phyloP scores from a whole-genome alignment of 2,113 vertebrate species.

The Pogonocichla stellata region DNA sequence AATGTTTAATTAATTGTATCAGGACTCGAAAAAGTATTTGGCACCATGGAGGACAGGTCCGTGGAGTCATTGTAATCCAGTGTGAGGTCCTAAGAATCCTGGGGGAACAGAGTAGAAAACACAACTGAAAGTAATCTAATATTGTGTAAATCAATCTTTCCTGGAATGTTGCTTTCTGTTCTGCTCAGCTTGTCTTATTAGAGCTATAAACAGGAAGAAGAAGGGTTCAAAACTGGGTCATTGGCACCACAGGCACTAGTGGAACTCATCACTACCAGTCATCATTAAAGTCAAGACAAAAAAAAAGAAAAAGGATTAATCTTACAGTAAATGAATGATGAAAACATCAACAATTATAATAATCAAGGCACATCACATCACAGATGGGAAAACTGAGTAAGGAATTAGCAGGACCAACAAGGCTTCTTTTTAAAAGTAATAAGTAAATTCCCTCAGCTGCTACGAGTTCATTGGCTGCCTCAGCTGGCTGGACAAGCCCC shows the following conservation, averaged over 20 bases:
- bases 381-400: neutral
- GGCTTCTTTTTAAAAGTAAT: neutral
- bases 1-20: neutral
- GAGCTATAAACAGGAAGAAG: constrained; percentile 36
- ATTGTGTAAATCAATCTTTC: constrained; percentile 8
- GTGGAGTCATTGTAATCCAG: neutral
- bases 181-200: neutral
- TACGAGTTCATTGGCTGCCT: neutral
- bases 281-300: neutral
- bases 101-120: neutral
- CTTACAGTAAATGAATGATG: neutral
- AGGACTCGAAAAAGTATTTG: neutral
- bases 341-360: neutral
- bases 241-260: neutral
- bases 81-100: neutral
- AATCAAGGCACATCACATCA: neutral
- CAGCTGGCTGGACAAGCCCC: neutral
- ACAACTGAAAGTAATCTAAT: neutral
- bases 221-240: constrained; percentile 20
- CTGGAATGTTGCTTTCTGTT: neutral
- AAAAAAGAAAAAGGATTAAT: neutral
- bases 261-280: neutral
- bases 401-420: neutral
- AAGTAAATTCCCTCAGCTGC: neutral
- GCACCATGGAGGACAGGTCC: neutral